These are phyloP conservation scores for Stegastes partitus DNA, from an alignment of 2,113 vertebrate genomes.

Conservation along the genomic window DNA sequence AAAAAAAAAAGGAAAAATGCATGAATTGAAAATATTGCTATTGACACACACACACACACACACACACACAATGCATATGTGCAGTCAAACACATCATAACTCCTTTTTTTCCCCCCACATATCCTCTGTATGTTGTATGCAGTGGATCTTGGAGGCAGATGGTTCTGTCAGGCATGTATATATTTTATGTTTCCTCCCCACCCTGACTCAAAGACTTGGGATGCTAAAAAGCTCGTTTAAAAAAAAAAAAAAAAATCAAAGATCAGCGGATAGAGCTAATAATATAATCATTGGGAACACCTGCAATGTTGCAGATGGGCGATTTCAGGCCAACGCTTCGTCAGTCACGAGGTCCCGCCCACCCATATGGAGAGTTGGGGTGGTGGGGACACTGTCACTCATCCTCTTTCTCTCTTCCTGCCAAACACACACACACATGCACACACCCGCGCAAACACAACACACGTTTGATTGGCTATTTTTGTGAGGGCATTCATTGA, in stretches of 20 bases:
- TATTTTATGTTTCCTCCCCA: slow-evolving; percentile 82
- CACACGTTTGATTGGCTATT: too few species aligned
- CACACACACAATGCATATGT: slow-evolving; percentile 17
- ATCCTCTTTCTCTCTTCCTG: slow-evolving; percentile 21
- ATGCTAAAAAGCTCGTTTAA: slow-evolving; percentile 85
- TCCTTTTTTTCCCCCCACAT: neutral
- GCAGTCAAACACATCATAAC: slow-evolving; percentile 26
- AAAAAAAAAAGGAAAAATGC: too few species aligned
- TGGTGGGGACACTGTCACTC: slow-evolving; percentile 52
- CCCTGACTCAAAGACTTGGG: slow-evolving; percentile 80
- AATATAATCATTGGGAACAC: slow-evolving; percentile 99
- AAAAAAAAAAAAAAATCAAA: slow-evolving; percentile 90
- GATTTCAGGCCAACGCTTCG: slow-evolving; percentile 92
- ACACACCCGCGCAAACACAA: too few species aligned
- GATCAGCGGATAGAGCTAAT: slow-evolving; percentile 98
- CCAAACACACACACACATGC: neutral
- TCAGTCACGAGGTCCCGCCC: slow-evolving; percentile 91
- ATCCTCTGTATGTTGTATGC: slow-evolving; percentile 34
- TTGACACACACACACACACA: slow-evolving; percentile 9
- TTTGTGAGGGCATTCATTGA: too few species aligned
- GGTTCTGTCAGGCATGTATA: slow-evolving; percentile 89
- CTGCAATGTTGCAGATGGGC: slow-evolving; percentile 98
- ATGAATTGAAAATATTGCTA: too few species aligned
- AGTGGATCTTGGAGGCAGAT: slow-evolving; percentile 88
- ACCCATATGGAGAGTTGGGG: slow-evolving; percentile 92